phyloP scores from a whole-genome alignment of 1,140 invertebrate species.

The Zaprionus taronus region DNA sequence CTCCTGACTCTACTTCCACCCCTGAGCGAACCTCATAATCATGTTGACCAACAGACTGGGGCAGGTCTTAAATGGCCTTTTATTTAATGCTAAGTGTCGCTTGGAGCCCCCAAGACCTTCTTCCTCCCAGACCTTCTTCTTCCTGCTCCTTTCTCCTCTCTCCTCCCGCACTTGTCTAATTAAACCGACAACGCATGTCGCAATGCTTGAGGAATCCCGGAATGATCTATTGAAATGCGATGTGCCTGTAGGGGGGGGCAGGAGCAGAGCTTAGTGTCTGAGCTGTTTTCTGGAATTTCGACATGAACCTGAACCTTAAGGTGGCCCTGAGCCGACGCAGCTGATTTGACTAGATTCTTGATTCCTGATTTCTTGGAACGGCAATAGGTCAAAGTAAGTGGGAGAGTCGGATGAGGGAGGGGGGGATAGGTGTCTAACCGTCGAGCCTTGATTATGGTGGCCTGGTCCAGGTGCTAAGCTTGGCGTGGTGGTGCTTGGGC shows the following conservation, averaged over 20 bases:
- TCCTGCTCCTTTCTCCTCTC: background rate
- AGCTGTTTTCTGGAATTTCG: background rate
- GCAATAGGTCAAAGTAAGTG: conserved; percentile 23
- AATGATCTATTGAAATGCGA: conserved; percentile 38
- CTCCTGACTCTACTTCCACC: too few relatives aligned
- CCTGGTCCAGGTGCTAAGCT: conserved; percentile 2
- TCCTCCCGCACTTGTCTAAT: conserved; percentile 39
- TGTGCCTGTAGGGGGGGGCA: background rate
- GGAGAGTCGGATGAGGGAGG: background rate
- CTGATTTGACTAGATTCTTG: background rate
- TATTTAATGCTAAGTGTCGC: conserved; percentile 76
- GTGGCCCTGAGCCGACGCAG: background rate
- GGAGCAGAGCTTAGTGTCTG: background rate
- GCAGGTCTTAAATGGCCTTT: conserved; percentile 76
- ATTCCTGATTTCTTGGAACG: background rate
- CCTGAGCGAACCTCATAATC: conserved; percentile 29
- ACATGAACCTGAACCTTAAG: background rate
- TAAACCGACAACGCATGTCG: conserved; percentile 52
- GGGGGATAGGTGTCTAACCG: background rate
- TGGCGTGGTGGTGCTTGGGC: conserved; percentile 15
- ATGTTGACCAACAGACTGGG: conserved; percentile 31
- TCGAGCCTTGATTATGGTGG: background rate
- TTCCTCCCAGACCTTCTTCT: too few relatives aligned
- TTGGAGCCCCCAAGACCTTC: conserved; percentile 25
- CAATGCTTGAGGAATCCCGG: conserved; percentile 40